Base-by-base conservation (phyloP, 2,797 vertebrate species). In the Rhinichthys osculus region DNA sequence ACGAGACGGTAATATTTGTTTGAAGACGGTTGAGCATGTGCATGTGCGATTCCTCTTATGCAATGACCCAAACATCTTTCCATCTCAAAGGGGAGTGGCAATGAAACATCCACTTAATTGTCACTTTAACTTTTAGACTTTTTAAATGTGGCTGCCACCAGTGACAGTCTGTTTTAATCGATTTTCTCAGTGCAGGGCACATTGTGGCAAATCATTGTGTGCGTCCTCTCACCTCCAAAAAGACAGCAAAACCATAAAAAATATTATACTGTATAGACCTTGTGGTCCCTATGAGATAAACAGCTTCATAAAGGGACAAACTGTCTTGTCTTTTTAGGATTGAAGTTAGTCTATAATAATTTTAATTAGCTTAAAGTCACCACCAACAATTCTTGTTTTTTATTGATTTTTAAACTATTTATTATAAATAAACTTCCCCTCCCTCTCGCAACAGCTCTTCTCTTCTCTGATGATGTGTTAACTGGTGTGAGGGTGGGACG, bases 121-220 rank as follows among this genome's bases (percentile, higher is more conserved):
- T 62, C 52, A 79, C 76, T 85, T 85, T 85, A 85, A 85, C 83
- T 76, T 85, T 78, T 85, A 70, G 76, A 70, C n/a, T 47, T 79
- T 84, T 85, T 62, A 47, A 85, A 78, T 71, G 27, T 1, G 5
- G 11, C 35, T 85, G 66, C 54, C 76, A 85, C 38, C 27, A 71
- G 19, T 47, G 74, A 85, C 83, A 38, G 64, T 67, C 47, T 5
- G 38, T 70, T 85, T 71, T 47, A 78, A 85, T 85, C 66, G 76
- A 85, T 85, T 85, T 69, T 59, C n/a, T 44, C 76, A 71, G n/a
- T n/a, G 47, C 66, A 44, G 38, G 76, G 50, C 50, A 78, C 52
- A 47, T n/a, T 78, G 67, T 67, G 82, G 59, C 71, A 78, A 59
- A 85, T 70, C 76, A 57, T n/a, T 78, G 17, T 57, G 17, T 27